These are phyloP conservation scores for Eulithis testata DNA, from an alignment of 2,888 invertebrate species.

Conservation along the genomic window DNA sequence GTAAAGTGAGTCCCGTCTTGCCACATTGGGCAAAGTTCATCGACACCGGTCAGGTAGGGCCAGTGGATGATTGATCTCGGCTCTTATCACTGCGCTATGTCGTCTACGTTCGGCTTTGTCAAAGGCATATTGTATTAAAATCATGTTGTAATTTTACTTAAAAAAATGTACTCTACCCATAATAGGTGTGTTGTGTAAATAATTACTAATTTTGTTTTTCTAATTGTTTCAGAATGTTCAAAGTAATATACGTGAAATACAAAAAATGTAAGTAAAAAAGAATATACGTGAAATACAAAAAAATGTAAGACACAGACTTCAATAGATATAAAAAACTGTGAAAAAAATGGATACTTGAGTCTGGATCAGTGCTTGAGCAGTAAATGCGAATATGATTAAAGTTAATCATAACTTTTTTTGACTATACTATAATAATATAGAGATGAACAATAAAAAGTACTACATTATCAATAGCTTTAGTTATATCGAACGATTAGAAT, in stretches of 20 bases:
- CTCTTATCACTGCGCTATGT: slow-evolving; percentile 80
- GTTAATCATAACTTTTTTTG: no score
- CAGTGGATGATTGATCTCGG: slow-evolving; percentile 80
- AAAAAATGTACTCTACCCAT: slow-evolving; percentile 23
- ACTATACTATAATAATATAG: no score
- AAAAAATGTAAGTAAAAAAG: slow-evolving; percentile 72
- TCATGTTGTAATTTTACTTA: slow-evolving; percentile 63
- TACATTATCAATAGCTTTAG: not conserved
- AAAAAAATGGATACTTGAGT: no score
- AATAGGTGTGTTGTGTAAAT: not conserved
- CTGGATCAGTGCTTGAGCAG: no score
- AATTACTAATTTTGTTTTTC: slow-evolving; percentile 17
- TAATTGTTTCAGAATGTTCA: slow-evolving; percentile 74
- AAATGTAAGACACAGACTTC: slow-evolving; percentile 61
- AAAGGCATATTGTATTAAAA: slow-evolving; percentile 78
- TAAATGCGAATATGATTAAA: no score
- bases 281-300: slow-evolving; percentile 54
- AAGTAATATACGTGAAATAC: slow-evolving; percentile 50
- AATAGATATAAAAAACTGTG: no score
- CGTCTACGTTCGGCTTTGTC: slow-evolving; percentile 80
- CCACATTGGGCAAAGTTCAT: slow-evolving; percentile 67
- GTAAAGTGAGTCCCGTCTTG: slow-evolving; percentile 74
- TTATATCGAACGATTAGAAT: not conserved
- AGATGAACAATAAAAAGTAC: no score
- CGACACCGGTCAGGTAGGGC: slow-evolving; percentile 80